These are phyloP conservation scores for Typhlichthys subterraneus DNA, from an alignment of 2,797 vertebrate species.

Conservation along the genomic window DNA sequence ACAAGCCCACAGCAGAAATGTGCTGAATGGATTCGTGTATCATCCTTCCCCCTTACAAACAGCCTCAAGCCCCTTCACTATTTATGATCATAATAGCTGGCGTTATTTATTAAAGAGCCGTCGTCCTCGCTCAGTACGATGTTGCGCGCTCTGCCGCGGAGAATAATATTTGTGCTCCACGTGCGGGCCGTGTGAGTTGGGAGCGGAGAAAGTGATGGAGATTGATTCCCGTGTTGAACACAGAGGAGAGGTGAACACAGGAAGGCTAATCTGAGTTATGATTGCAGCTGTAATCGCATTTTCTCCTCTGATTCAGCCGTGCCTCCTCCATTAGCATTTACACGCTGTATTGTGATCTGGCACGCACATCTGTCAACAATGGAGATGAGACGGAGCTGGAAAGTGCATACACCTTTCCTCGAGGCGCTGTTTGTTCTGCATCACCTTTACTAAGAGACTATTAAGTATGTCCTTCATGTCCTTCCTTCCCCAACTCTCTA, in stretches of 20 bases:
- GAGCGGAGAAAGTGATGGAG: constrained; percentile 55
- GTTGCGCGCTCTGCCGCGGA: constrained; percentile 59
- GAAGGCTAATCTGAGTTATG: constrained; percentile 74
- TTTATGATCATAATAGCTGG: constrained; percentile 67
- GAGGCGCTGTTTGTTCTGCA: constrained; percentile 24
- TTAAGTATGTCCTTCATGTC: constrained; percentile 31
- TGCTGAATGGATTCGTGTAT: constrained; percentile 72
- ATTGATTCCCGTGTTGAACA: constrained; percentile 63
- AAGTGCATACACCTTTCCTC: constrained; percentile 6
- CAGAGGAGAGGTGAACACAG: constrained; percentile 52
- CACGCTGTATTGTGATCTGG: constrained; percentile 53
- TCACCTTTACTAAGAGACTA: constrained; percentile 23
- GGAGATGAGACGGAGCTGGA: not conserved
- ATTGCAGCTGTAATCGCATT: constrained; percentile 70
- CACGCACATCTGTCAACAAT: constrained; percentile 56
- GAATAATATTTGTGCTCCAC: constrained; percentile 63
- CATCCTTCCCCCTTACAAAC: constrained; percentile 51
- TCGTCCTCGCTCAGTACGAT: constrained; percentile 62
- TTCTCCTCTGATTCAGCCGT: constrained; percentile 58
- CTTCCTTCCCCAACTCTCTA: constrained; percentile 3
- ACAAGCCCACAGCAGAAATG: constrained; percentile 65
- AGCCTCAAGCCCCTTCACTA: constrained; percentile 54
- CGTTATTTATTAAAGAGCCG: constrained; percentile 70
- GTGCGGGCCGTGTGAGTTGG: constrained; percentile 41
- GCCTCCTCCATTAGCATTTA: constrained; percentile 32